Base-by-base conservation (phyloP, 2,113 vertebrate genomes). In the Proterorhinus semilunaris region DNA sequence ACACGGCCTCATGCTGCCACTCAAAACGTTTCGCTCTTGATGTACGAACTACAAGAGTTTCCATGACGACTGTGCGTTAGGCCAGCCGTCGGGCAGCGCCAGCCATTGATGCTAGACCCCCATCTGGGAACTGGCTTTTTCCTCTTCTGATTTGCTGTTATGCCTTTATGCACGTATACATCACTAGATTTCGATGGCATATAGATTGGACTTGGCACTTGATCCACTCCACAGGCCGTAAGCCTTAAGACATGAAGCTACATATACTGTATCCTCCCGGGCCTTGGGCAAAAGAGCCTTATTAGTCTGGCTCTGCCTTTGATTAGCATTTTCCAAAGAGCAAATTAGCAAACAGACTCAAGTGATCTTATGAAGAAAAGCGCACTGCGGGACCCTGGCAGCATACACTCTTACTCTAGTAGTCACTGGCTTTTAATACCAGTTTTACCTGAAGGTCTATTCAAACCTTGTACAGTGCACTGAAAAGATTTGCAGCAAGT, bases 271-370 rank as follows among this genome's bases (percentile, higher is more conserved):
- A 36, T 36, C 27, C 27, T 79, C 64, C 77, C 75, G 76, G 80
- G 78, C 78, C 82, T 59, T 82, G 80, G 78, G 72, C 81, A 84
- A 79, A 84, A 78, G 81, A 75, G 80, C 79, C 87, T 90, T 83
- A 89, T 90, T 88, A 88, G 78, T 78, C 61, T 81, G 78, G 81
- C 61, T 64, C 59, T 80, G 71, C 84, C 89, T 52, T 86, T 89
- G 90, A 91, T 90, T 87, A 80, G 75, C 76, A 79, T 78, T 79
- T 83, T 85, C 83, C 2, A 51, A 75, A 83, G 88, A 83, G 58
- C 86, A 87, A 90, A 91, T 91, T 89, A 90, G 68, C 76, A 81
- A 80, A 80, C 66, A 75, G 74, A 71, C 74, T 87, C 66, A 84
- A 84, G 72, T 89, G 87, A 82, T 89, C 80, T 66, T 64, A n/a